A percentile compares a stretch with the other conserved stretches of the same genome.
These are phyloP conservation scores for Eudasyphora cyanicolor DNA, from an alignment of 2,888 invertebrate genomes.

Conservation along the genomic window DNA sequence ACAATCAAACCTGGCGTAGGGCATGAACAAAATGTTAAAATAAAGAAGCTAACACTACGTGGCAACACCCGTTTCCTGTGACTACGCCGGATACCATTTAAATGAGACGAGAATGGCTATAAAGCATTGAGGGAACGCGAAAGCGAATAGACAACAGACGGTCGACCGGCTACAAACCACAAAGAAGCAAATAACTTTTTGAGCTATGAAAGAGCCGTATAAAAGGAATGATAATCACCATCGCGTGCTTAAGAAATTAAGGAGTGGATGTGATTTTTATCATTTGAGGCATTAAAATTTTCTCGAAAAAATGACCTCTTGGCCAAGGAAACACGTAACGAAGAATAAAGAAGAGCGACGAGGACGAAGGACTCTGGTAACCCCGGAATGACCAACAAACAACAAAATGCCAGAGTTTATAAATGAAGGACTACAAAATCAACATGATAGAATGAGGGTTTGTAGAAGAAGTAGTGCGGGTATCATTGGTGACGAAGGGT, in stretches of 20 bases:
- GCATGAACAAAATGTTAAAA: slow-evolving; percentile 27
- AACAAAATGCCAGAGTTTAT: not conserved
- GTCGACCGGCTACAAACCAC: slow-evolving; percentile 22
- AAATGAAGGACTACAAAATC: slow-evolving; percentile 23
- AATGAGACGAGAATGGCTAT: not conserved
- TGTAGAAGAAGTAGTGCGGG: slow-evolving; percentile 27
- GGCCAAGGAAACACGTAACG: slow-evolving; percentile 29
- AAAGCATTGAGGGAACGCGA: not conserved
- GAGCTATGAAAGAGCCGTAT: slow-evolving; percentile 65
- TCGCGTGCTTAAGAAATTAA: slow-evolving; percentile 79
- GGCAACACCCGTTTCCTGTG: slow-evolving; percentile 53
- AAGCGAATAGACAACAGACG: slow-evolving; percentile 19
- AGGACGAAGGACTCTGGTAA: slow-evolving; percentile 13
- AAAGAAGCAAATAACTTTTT: slow-evolving; percentile 56
- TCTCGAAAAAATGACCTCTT: slow-evolving; percentile 52
- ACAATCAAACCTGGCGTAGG: not conserved
- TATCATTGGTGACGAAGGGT: slow-evolving; percentile 31
- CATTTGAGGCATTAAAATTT: slow-evolving; percentile 70
- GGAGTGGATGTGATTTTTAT: slow-evolving; percentile 80
- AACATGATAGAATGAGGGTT: slow-evolving; percentile 49
- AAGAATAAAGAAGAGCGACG: not conserved
- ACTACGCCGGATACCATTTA: slow-evolving; percentile 26
- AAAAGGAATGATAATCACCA: slow-evolving; percentile 76
- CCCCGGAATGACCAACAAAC: slow-evolving; percentile 45
- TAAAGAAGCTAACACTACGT: slow-evolving; percentile 49